Conservation (phyloP, 2,888 invertebrate species). For the Pyralis farinalis region DNA sequence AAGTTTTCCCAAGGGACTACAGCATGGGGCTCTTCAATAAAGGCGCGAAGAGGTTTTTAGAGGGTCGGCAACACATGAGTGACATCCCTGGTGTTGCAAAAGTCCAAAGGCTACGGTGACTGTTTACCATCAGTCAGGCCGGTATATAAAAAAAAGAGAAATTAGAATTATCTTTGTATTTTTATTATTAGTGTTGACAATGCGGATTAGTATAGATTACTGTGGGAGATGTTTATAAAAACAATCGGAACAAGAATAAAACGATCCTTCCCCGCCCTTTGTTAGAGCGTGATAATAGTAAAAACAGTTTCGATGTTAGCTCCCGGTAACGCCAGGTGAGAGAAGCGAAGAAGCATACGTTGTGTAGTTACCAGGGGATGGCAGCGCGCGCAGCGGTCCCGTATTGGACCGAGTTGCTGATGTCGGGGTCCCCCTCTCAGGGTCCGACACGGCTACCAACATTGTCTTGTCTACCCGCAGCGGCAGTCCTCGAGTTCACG, state of each 20-base stretch:
- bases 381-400: constrained; percentile 12
- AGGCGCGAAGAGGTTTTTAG: too few species aligned
- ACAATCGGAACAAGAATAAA: neutral
- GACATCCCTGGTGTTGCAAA: too few species aligned
- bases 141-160: too few species aligned
- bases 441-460: neutral
- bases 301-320: neutral
- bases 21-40: too few species aligned
- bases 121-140: neutral
- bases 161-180: too few species aligned
- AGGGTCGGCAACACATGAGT: too few species aligned
- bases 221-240: too few species aligned
- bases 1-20: too few species aligned
- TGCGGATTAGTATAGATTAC: too few species aligned
- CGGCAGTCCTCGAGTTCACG: neutral
- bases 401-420: constrained; percentile 12
- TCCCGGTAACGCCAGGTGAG: constrained; percentile 8
- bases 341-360: constrained; percentile 1
- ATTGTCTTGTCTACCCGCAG: neutral
- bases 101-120: neutral
- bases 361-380: constrained; percentile 6
- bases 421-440: constrained; percentile 1
- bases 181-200: too few species aligned
- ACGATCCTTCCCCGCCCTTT: neutral
- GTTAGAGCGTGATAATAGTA: neutral